These are phyloP conservation scores for Drosophila greeni DNA, from an alignment of 2,888 invertebrate genomes.

Conservation along the genomic window DNA sequence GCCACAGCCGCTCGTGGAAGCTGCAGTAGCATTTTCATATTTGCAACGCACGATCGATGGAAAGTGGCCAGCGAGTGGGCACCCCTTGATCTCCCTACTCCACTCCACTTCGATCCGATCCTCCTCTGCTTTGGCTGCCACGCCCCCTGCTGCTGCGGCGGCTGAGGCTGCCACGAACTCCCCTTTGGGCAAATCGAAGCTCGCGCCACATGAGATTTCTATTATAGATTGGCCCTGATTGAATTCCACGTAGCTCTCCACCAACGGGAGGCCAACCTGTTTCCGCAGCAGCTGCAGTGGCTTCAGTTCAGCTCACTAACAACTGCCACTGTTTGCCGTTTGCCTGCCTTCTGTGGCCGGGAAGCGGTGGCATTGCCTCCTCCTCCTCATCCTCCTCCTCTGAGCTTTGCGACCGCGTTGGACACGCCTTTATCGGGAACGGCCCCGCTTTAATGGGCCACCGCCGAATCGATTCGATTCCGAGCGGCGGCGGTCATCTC, in stretches of 20 bases:
- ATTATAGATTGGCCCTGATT: slow-evolving; percentile 75
- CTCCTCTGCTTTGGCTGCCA: slow-evolving; percentile 36
- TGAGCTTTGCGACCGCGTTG: slow-evolving; percentile 17
- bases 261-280: slow-evolving; percentile 46
- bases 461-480: slow-evolving; percentile 56
- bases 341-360: slow-evolving; percentile 1
- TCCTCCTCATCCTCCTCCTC: neutral
- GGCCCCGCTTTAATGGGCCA: slow-evolving; percentile 21
- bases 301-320: slow-evolving; percentile 31
- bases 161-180: slow-evolving; percentile 26
- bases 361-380: slow-evolving; percentile 1
- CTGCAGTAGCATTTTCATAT: slow-evolving; percentile 70
- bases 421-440: slow-evolving; percentile 47
- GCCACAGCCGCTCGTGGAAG: slow-evolving; percentile 17
- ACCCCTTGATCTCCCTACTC: slow-evolving; percentile 15
- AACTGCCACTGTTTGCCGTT: slow-evolving; percentile 38
- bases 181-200: slow-evolving; percentile 44
- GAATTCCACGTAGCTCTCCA: slow-evolving; percentile 67
- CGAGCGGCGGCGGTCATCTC: slow-evolving; percentile 53
- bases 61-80: slow-evolving; percentile 66
- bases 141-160: slow-evolving; percentile 42
- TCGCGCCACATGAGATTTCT: slow-evolving; percentile 73
- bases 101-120: slow-evolving; percentile 29
- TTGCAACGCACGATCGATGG: slow-evolving; percentile 72
- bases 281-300: slow-evolving; percentile 32